Conservation (phyloP, 2,888 invertebrate species). For the Drosophila melanosoma region DNA sequence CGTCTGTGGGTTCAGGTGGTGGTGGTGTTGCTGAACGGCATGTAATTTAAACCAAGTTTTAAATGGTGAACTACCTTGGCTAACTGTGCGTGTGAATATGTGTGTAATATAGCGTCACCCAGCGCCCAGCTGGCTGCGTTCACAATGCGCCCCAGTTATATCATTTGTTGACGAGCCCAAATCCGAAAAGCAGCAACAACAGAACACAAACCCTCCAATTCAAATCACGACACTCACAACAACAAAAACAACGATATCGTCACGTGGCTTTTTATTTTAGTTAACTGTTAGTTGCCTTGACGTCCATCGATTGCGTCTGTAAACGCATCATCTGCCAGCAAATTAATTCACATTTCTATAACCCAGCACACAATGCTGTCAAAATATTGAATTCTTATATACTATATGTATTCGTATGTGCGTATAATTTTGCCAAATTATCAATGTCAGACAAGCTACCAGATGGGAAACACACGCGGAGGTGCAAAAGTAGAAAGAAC, state of each 20-base stretch:
- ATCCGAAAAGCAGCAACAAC: constrained; percentile 5
- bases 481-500: constrained; percentile 2
- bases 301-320: constrained; percentile 40
- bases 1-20: not conserved
- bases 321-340: constrained; percentile 56
- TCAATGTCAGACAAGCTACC: constrained; percentile 65
- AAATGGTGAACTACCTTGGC: constrained; percentile 59
- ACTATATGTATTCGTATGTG: constrained; percentile 10
- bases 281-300: constrained; percentile 38
- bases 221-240: constrained; percentile 37
- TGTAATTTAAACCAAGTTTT: constrained; percentile 69
- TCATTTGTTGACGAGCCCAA: constrained; percentile 36
- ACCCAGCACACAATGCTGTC: constrained; percentile 72
- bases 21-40: constrained; percentile 62
- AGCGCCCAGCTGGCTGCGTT: constrained; percentile 57
- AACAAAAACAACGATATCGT: not conserved
- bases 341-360: constrained; percentile 74
- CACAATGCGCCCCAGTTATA: constrained; percentile 54
- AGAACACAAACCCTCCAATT: not conserved
- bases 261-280: constrained; percentile 36
- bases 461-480: constrained; percentile 8
- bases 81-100: constrained; percentile 71
- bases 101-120: constrained; percentile 78
- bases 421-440: constrained; percentile 61
- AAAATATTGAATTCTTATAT: constrained; percentile 70